Evolutionary conservation across 92 coral and sea anemone species (phyloP).

Genomic region (Zoanthus solanderi): DNA sequence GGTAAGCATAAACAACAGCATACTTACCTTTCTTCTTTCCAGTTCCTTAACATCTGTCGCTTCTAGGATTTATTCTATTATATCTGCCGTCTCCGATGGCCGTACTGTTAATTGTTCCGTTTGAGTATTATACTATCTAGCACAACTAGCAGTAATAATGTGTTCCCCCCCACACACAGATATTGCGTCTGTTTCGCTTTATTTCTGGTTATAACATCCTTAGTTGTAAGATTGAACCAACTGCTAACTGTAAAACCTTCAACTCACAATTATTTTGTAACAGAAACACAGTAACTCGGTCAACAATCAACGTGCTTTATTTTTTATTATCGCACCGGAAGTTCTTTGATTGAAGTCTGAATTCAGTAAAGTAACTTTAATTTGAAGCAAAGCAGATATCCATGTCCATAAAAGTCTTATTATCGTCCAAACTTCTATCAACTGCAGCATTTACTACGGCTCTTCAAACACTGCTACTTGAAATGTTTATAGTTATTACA

Average conservation of each 20-base stretch:
- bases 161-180: neutral
- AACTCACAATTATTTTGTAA: neutral
- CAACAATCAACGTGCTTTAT: constrained; percentile 1
- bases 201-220: neutral
- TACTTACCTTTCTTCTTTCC: no score
- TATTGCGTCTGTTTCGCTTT: neutral
- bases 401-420: no score
- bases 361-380: no score
- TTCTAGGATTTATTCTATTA: neutral
- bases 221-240: neutral
- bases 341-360: no score
- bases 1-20: no score
- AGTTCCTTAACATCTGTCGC: no score
- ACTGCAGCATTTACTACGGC: no score
- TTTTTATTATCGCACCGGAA: neutral
- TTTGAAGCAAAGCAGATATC: no score
- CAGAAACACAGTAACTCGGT: neutral
- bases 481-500: no score
- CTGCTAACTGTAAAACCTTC: neutral
- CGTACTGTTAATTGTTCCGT: neutral
- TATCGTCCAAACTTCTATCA: no score
- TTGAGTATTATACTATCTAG: neutral
- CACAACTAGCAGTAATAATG: neutral
- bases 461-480: no score
- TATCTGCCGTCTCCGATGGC: neutral